Base-by-base conservation (phyloP, 2,113 vertebrate species). In the Chaetops frenatus region DNA sequence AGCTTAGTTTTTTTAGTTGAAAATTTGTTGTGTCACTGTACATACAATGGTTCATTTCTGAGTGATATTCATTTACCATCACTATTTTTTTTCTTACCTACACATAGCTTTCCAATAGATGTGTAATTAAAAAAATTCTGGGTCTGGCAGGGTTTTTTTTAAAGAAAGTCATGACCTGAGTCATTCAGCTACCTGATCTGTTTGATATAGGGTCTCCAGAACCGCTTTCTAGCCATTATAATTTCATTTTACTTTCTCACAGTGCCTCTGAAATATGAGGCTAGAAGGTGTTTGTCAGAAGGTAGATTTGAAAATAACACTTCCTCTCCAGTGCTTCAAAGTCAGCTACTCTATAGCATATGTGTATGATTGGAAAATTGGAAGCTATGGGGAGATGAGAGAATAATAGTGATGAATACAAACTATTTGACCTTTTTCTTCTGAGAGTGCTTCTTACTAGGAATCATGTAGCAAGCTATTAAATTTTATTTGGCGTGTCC, bases 231-330 rank as follows among this genome's bases (percentile, higher is more conserved):
- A 13, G 36, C 45, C 54, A 78, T 66, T 86, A 48, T 60, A 22
- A 65, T 97, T 96, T 96, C 71, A 86, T 97, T 97, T 97, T 61
- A 40, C 38, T 92, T 96, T 91, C 73, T 90, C 35, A 92, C 85
- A 33, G 21, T 79, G 47, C 94, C 86, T 94, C 18, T 96, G 76
- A 86, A 90, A 95, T 90, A 89, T 44, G 33, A 95, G 45, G 60
- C 92, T 94, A 96, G 95, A 96, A 96, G 79, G 62, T 96, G 74
- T 96, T 97, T 96, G 51, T 97, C 82, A 86, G 85, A 97, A 97
- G 97, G 56, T 71, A 51, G 61, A 95, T 95, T 89, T 94, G 89
- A 95, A 98, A 97, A 95, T 97, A 92, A 92, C 81, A 84, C 67
- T 81, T 77, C 42, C 53, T 97, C 66, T 94, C 28, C 64, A 87